Conservation (phyloP, 2,888 invertebrate species). For the Conus canariensis region DNA sequence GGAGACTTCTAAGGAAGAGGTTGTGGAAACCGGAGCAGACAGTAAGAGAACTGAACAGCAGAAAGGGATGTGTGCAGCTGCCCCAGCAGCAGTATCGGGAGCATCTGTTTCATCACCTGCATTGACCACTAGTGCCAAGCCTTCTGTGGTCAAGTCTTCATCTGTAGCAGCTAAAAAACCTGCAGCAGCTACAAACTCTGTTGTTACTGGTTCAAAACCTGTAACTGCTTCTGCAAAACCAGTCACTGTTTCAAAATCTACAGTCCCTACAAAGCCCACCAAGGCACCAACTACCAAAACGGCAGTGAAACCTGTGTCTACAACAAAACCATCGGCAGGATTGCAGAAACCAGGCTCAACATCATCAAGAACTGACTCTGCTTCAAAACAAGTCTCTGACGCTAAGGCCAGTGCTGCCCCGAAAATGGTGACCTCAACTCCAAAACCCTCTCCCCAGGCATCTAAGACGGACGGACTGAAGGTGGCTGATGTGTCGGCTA, state of each 20-base stretch:
- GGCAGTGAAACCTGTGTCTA: not conserved
- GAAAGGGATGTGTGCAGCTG: not conserved
- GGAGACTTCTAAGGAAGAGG: not conserved
- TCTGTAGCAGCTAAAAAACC: conserved; percentile 8
- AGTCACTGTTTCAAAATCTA: conserved; percentile 53
- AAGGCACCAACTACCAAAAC: not conserved
- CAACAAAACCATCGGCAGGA: conserved; percentile 33
- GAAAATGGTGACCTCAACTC: conserved; percentile 25
- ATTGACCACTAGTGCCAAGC: not conserved
- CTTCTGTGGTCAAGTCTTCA: conserved; percentile 12
- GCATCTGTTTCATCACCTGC: not conserved
- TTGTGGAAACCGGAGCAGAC: not conserved
- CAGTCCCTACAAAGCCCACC: conserved; percentile 48
- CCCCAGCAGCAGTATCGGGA: not conserved
- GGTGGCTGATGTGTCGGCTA: not conserved
- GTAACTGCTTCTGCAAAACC: conserved; percentile 24
- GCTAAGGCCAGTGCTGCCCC: conserved; percentile 43
- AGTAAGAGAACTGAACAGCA: not conserved
- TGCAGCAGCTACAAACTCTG: conserved; percentile 20
- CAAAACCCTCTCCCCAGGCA: conserved; percentile 9
- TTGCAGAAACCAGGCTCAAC: not conserved
- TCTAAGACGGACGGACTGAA: conserved; percentile 20
- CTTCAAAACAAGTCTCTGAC: conserved; percentile 38
- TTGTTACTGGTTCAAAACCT: conserved; percentile 29
- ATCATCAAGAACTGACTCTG: conserved; percentile 34